A percentile compares a stretch with the other conserved stretches of the same genome.
phyloP scores from a whole-genome alignment of 2,113 vertebrate species.

The Myxocyprinus asiaticus region DNA sequence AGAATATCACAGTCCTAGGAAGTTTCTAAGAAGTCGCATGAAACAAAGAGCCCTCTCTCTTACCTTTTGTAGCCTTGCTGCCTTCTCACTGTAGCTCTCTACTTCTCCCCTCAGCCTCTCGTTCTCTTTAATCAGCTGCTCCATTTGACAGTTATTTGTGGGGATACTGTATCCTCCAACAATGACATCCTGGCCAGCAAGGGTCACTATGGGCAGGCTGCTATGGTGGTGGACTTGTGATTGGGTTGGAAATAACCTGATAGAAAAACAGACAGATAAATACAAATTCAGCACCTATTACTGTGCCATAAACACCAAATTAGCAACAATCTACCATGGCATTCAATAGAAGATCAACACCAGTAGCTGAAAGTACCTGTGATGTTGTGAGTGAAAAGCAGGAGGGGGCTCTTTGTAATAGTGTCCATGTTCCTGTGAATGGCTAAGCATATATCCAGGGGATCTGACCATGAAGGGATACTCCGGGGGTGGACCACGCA shows the following conservation, averaged over 20 bases:
- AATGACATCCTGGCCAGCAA: conserved; percentile 72
- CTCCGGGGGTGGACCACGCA: conserved; percentile 84
- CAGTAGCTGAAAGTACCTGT: conserved; percentile 75
- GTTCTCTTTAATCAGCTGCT: conserved; percentile 83
- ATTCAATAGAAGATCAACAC: too few relatives aligned
- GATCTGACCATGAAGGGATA: conserved; percentile 79
- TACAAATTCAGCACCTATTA: neutral
- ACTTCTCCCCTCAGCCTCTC: conserved; percentile 85
- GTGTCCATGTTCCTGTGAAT: conserved; percentile 76
- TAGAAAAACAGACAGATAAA: neutral
- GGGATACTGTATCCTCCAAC: conserved; percentile 57
- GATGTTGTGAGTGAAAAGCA: conserved; percentile 83
- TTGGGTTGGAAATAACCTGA: conserved; percentile 80
- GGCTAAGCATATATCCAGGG: conserved; percentile 74
- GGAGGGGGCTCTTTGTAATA: conserved; percentile 77
- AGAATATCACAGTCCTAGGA: neutral
- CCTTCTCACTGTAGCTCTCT: conserved; percentile 82
- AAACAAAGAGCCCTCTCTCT: conserved; percentile 34
- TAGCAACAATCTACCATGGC: too few relatives aligned
- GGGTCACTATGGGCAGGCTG: conserved; percentile 67
- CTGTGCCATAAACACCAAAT: neutral
- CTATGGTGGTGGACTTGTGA: conserved; percentile 70
- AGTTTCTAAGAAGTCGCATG: neutral
- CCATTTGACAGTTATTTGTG: conserved; percentile 75
- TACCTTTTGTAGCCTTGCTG: conserved; percentile 89